Conservation (phyloP, 2,797 vertebrate genomes). For the Cheirogaleus major region DNA sequence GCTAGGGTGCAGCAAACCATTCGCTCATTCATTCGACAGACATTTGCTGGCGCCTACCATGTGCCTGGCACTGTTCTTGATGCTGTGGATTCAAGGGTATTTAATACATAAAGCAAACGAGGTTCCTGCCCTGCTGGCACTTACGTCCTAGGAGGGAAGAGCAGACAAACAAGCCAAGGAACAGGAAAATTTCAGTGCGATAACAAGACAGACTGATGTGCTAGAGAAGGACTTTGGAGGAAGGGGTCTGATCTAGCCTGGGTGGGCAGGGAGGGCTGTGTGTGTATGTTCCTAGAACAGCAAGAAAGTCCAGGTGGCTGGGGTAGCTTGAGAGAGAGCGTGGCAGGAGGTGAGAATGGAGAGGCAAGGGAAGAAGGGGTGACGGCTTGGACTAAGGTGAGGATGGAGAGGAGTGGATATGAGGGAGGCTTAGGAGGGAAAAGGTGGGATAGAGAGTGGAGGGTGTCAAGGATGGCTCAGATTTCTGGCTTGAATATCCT, state of each 20-base stretch:
- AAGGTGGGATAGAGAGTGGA: fast-evolving
- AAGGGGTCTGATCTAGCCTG: not conserved
- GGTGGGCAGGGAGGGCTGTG: not conserved
- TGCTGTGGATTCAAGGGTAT: not conserved
- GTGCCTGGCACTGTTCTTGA: not conserved
- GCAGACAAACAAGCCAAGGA: not conserved
- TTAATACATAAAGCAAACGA: not conserved
- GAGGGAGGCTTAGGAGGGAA: not conserved
- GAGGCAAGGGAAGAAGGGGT: not conserved
- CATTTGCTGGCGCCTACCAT: not conserved
- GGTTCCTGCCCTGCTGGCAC: not conserved
- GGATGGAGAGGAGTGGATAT: fast-evolving
- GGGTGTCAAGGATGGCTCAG: not conserved
- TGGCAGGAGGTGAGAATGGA: not conserved
- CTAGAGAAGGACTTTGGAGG: not conserved
- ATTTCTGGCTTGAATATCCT: not conserved
- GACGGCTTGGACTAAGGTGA: not conserved
- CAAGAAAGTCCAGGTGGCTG: not conserved
- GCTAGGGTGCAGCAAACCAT: not conserved
- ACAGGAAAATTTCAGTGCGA: not conserved
- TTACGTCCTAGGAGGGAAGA: not conserved
- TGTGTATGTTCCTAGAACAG: no score
- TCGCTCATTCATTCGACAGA: not conserved
- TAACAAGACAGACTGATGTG: not conserved
- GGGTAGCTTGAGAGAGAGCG: fast-evolving